These are phyloP conservation scores for Typhlomys cinereus DNA, from an alignment of 2,113 vertebrate genomes.

Conservation along the genomic window DNA sequence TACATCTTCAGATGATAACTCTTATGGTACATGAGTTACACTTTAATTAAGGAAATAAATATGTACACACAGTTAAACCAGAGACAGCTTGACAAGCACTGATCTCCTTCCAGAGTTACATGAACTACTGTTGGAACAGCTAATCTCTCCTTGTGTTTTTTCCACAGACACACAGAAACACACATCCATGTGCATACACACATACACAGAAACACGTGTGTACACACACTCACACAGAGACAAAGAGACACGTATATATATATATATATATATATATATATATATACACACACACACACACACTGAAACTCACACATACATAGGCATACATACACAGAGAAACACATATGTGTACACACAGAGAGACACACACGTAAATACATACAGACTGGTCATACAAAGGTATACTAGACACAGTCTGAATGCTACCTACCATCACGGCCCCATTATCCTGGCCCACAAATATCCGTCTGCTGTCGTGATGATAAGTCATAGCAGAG, in stretches of 20 bases:
- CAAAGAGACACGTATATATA: not conserved
- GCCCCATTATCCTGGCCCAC: conserved; percentile 98
- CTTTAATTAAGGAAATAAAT: not conserved
- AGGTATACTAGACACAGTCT: not conserved
- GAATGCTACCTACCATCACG: conserved; percentile 90
- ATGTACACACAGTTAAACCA: not conserved
- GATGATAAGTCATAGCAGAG: conserved; percentile 95
- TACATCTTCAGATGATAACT: not conserved
- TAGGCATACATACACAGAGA: fast-evolving
- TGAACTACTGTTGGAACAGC: not conserved
- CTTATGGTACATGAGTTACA: not conserved
- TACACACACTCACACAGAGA: too few relatives aligned
- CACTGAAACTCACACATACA: not conserved
- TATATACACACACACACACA: too few relatives aligned
- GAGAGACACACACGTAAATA: too few relatives aligned
- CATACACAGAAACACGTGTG: too few relatives aligned
- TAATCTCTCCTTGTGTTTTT: too few relatives aligned
- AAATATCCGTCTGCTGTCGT: conserved; percentile 96
- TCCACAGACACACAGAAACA: too few relatives aligned
- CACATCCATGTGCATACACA: not conserved
- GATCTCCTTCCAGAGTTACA: not conserved
- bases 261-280: fast-evolving
- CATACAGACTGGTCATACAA: not conserved
- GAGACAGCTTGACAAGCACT: not conserved
- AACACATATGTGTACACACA: too few relatives aligned